A percentile compares a stretch with the other conserved stretches of the same genome.
phyloP scores from a whole-genome alignment of 2,797 vertebrate genomes.

The Cichlasoma orientale region DNA sequence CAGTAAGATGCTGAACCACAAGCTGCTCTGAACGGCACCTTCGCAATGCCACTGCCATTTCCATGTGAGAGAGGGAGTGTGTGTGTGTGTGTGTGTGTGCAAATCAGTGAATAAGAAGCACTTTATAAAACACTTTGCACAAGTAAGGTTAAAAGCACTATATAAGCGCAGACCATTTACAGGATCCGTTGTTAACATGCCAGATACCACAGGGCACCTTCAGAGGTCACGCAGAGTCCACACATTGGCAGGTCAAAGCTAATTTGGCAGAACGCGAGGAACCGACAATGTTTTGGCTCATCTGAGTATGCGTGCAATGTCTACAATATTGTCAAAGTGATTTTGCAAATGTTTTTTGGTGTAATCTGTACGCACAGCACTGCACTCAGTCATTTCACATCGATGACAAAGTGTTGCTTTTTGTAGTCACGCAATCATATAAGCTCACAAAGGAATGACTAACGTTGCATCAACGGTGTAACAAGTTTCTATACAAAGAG shows the following conservation, averaged over 20 bases:
- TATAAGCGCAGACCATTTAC: background rate
- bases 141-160: background rate
- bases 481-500: background rate
- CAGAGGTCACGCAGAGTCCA: background rate
- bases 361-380: background rate
- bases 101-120: background rate
- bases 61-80: fast-evolving
- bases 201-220: background rate
- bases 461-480: background rate
- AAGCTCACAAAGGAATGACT: background rate
- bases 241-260: background rate
- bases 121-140: background rate
- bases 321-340: background rate
- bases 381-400: background rate
- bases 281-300: background rate
- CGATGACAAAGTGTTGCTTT: background rate
- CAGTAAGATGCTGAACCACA: fast-evolving
- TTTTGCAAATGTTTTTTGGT: background rate
- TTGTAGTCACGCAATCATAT: background rate
- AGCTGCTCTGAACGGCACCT: background rate
- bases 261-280: background rate
- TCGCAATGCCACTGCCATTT: fast-evolving
- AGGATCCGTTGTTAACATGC: background rate
- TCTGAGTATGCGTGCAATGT: background rate
- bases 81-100: too few relatives aligned